Base-by-base conservation (phyloP, 2,113 vertebrate species). In the Dipodomys ordii region DNA sequence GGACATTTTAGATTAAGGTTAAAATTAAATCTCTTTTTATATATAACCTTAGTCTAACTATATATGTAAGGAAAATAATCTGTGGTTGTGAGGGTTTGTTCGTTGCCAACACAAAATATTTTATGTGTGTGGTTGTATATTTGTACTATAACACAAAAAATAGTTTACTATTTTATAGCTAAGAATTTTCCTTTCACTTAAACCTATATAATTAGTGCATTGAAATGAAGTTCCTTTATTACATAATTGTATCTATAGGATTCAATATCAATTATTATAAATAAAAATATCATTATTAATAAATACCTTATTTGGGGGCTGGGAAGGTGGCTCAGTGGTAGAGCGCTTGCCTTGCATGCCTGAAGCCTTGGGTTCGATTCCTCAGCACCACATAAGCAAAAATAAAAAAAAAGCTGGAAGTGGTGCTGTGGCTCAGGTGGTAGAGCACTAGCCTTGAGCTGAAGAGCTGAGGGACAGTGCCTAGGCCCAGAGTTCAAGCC, bases 1-100 rank as follows among this genome's bases (percentile, higher is more conserved):
- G 69, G 32, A 88, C 80, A 92, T 81, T 94, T 85, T 85, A 60
- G 39, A 89, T 76, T 91, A 94, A 94, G 39, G 62, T 94, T 80
- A 92, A 81, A 94, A 94, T 69, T 60, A 79, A 93, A 91, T 76
- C 62, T 79, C 39, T 80, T 83, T 67, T 79, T 71, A 65, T 92
- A 71, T 92, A 89, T 94, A 85, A 71, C 23, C 23, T 88, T 88
- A 88, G 60, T 92, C 62, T 64, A 82, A 67, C 28, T 73, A 77
- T 68, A 71, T 85, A 49, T 53, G n/a, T 22, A 91, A 87, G 27
- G 49, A 49, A 23, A 88, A 88, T 88, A 80, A 91, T 85, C 60
- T 81, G 4, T 89, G 20, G 20, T 88, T 30, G 62, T 46, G 27
- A 28, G 74, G 87, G 64, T 84, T 81, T 92, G 4, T 76, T 25